These are phyloP conservation scores for Phoxinus phoxinus DNA, from an alignment of 2,113 vertebrate species.

Conservation along the genomic window DNA sequence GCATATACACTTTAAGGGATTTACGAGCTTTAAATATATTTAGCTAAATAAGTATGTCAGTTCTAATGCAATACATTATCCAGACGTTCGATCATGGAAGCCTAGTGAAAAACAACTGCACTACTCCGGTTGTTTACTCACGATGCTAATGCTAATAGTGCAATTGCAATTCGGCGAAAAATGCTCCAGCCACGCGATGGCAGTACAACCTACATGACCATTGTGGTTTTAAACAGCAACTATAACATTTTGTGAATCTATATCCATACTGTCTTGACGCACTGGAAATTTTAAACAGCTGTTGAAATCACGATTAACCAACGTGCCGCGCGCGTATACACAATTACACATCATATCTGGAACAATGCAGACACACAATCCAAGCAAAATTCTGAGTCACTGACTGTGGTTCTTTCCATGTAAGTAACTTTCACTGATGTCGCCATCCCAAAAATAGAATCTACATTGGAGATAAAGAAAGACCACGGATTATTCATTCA, in stretches of 20 bases:
- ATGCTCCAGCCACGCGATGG: background rate
- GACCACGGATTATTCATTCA: slow-evolving; percentile 12
- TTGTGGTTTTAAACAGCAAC: background rate
- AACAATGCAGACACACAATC: slow-evolving; percentile 17
- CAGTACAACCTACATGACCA: background rate
- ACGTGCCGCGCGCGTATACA: background rate
- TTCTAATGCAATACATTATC: background rate
- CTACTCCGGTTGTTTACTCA: background rate
- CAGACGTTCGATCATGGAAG: background rate
- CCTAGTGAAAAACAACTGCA: background rate
- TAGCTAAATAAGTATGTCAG: background rate
- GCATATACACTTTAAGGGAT: background rate
- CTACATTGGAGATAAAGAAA: background rate
- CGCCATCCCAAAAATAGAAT: background rate
- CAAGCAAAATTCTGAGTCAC: slow-evolving; percentile 30
- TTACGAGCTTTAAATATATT: background rate
- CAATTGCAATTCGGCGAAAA: background rate
- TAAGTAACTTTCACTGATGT: slow-evolving; percentile 40
- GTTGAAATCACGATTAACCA: slow-evolving; percentile 19
- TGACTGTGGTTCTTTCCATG: slow-evolving; percentile 39
- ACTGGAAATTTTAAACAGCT: background rate
- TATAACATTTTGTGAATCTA: background rate
- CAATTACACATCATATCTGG: slow-evolving; percentile 14
- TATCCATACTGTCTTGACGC: background rate
- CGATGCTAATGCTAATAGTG: slow-evolving; percentile 15